A percentile compares a stretch with the other conserved stretches of the same genome.
Evolutionary conservation across 2,797 vertebrate species (phyloP).

Genomic region (Spinus olivaceus): DNA sequence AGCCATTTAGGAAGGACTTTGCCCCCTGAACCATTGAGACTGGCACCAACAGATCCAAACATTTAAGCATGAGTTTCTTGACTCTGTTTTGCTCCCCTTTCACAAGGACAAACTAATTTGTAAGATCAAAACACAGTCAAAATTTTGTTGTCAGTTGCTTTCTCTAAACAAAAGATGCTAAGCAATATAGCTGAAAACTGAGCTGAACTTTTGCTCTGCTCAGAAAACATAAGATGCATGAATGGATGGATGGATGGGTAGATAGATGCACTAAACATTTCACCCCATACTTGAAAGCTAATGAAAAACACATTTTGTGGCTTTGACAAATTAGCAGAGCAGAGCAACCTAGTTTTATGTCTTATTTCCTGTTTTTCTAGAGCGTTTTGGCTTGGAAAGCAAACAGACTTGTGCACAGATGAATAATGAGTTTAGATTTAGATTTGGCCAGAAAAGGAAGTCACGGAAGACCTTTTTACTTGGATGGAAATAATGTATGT

Average conservation of each 20-base stretch:
- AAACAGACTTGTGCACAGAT: slow-evolving; percentile 23
- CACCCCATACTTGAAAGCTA: not conserved
- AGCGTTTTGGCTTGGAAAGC: slow-evolving; percentile 25
- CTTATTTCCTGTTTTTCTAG: slow-evolving; percentile 53
- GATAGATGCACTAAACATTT: slow-evolving; percentile 7
- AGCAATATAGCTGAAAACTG: not conserved
- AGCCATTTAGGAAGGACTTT: not conserved
- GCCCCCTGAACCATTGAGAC: not conserved
- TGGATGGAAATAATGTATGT: slow-evolving; percentile 32
- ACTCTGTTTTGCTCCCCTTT: not conserved
- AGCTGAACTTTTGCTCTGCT: not conserved
- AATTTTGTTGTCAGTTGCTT: not conserved
- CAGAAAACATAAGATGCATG: not conserved
- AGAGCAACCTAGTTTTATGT: slow-evolving; percentile 23
- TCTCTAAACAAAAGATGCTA: not conserved
- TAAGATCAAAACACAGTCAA: not conserved
- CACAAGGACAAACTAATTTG: not conserved
- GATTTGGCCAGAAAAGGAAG: slow-evolving; percentile 37
- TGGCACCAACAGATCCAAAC: not conserved
- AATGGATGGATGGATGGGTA: not conserved
- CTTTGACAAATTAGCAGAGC: slow-evolving; percentile 36
- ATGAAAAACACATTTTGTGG: slow-evolving; percentile 42
- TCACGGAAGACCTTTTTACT: not conserved
- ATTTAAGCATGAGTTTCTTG: not conserved
- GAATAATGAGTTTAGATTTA: slow-evolving; percentile 52